Evolutionary conservation across 2,888 invertebrate species (phyloP).

Genomic region (Meandrusa payeni): DNA sequence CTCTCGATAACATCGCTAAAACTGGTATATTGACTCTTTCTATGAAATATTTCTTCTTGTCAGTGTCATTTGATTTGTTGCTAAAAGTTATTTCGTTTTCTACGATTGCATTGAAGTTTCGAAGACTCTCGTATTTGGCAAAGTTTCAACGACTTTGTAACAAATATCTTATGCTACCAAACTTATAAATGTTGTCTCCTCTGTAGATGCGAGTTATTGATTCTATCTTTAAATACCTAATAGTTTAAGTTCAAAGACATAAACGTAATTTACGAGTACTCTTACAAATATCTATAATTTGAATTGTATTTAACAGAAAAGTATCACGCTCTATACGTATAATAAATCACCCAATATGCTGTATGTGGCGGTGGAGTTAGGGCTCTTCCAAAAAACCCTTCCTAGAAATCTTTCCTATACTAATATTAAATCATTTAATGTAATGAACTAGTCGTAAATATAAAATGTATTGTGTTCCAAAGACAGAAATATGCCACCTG

Average conservation of each 20-base stretch:
- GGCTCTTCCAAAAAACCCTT: too few species aligned
- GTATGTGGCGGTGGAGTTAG: too few species aligned
- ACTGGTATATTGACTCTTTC: constrained; percentile 14
- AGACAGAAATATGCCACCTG: constrained; percentile 30
- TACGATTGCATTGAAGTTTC: constrained; percentile 22
- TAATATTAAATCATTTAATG: constrained; percentile 34
- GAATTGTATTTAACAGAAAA: too few species aligned
- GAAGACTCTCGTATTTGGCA: constrained; percentile 19
- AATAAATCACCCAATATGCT: too few species aligned
- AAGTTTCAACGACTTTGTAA: constrained; percentile 16
- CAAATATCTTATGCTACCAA: constrained; percentile 5
- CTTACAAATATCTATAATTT: too few species aligned
- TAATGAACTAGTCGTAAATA: constrained; percentile 32
- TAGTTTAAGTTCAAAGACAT: neutral
- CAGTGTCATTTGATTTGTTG: constrained; percentile 20
- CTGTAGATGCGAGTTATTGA: constrained; percentile 6
- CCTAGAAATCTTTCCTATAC: too few species aligned
- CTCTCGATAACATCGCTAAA: constrained; percentile 10
- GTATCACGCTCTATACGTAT: too few species aligned
- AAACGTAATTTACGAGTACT: too few species aligned
- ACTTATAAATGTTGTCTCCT: constrained; percentile 8
- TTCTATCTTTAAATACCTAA: constrained; percentile 6
- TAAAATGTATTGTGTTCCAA: constrained; percentile 33
- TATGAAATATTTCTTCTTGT: constrained; percentile 18
- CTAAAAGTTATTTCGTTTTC: constrained; percentile 22